Evolutionary conservation across 2,797 vertebrate genomes (phyloP).

Genomic region (Poeciliopsis presidionis): DNA sequence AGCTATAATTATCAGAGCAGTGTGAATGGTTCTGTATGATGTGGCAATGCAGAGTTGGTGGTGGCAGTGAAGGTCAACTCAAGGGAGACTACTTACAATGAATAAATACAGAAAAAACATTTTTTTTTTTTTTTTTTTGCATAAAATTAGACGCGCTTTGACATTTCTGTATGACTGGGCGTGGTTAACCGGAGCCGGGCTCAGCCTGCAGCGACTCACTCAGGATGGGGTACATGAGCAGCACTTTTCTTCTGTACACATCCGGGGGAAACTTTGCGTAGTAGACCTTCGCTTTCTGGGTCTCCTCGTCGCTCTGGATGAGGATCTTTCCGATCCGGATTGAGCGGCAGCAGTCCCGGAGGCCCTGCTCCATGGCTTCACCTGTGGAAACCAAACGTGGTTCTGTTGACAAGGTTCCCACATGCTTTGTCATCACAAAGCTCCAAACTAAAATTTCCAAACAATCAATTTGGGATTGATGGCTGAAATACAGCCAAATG

Average conservation of each 20-base stretch:
- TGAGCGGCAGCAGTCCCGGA: conserved; percentile 93
- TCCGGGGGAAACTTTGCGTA: conserved; percentile 98
- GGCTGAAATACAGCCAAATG: not conserved
- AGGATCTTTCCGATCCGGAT: conserved; percentile 98
- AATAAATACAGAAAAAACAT: conserved; percentile 56
- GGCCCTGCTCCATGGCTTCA: conserved; percentile 96
- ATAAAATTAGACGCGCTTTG: conserved; percentile 50
- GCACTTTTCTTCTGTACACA: conserved; percentile 94
- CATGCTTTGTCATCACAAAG: not conserved
- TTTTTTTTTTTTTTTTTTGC: conserved; percentile 8
- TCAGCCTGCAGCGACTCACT: conserved; percentile 83
- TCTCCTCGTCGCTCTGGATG: conserved; percentile 98
- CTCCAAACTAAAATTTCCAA: not conserved
- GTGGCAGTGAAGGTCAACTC: conserved; percentile 74
- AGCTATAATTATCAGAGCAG: conserved; percentile 81
- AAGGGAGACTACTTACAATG: conserved; percentile 60
- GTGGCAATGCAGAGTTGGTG: conserved; percentile 69
- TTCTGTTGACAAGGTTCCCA: not conserved
- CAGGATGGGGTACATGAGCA: conserved; percentile 97
- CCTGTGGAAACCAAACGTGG: conserved; percentile 71
- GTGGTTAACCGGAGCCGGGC: conserved; percentile 18
- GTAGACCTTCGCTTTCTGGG: conserved; percentile 95
- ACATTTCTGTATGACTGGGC: conserved; percentile 44
- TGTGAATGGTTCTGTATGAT: conserved; percentile 74
- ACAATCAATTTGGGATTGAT: not conserved